Percentiles rank a stretch among this genome's conserved stretches.
Conservation (phyloP, 2,888 invertebrate genomes). For the Syrista parreyssii region DNA sequence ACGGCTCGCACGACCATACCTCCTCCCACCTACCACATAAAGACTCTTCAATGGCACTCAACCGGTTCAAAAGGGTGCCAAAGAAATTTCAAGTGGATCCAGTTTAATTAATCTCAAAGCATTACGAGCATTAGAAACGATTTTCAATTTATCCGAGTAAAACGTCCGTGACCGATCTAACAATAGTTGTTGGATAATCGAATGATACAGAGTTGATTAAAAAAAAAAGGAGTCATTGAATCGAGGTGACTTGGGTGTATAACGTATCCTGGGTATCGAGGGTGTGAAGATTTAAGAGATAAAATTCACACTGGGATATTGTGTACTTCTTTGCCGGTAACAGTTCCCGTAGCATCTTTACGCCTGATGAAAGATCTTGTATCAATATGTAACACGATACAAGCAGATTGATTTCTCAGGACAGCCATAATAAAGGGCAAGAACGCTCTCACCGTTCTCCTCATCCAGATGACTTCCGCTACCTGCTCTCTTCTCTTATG, state of each 20-base stretch:
- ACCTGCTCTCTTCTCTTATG: slow-evolving; percentile 52
- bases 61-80: slow-evolving; percentile 17
- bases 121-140: not conserved
- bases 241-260: not conserved
- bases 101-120: slow-evolving; percentile 24
- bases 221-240: not conserved
- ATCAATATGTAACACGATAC: slow-evolving; percentile 50
- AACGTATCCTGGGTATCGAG: not conserved
- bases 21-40: slow-evolving; percentile 24
- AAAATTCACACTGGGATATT: not conserved
- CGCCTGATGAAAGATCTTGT: slow-evolving; percentile 1
- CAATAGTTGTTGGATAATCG: not conserved
- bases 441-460: slow-evolving; percentile 51
- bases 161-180: not conserved
- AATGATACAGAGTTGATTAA: not conserved
- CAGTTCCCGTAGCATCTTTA: not conserved
- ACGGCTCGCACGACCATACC: slow-evolving; percentile 46
- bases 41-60: slow-evolving; percentile 19
- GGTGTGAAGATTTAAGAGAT: not conserved
- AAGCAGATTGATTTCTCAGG: slow-evolving; percentile 58
- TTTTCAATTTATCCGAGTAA: not conserved
- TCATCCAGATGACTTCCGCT: slow-evolving; percentile 64
- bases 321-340: not conserved
- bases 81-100: slow-evolving; percentile 31
- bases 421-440: slow-evolving; percentile 42